Base-by-base conservation (phyloP, 2,113 vertebrate species). In the Phalacrocorax brasilianus region DNA sequence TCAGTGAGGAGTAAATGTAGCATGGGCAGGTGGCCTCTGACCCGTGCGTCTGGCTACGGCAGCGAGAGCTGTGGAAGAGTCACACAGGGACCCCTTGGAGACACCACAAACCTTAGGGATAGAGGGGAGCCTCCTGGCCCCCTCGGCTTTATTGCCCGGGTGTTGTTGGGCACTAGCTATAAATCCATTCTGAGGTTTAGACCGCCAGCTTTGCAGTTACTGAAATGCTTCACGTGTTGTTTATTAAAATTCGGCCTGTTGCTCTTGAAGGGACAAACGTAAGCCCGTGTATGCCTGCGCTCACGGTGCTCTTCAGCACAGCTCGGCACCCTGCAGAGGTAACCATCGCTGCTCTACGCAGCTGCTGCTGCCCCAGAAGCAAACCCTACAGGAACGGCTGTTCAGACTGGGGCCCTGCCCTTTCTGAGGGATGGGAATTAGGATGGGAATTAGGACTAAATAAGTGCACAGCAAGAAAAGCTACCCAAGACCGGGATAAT, bases 201-300 rank as follows among this genome's bases (percentile, higher is more conserved):
- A 12, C 66, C 79, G 8, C 4, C 75, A 52, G 56, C 62, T 83
- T 17, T 35, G 56, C 28, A 33, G 53, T 14, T 21, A 8, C 33
- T 4, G 63, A 21, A 1, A 9, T 16, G 6, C n/a, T 55, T 32
- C 20, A 8, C 35, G 2, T 24, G 0, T 0, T 0, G 3, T 4
- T 30, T 42, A 10, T 42, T 45, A 7, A 38, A 35, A 27, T 22
- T 16, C 59, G 42, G 20, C n/a, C 50, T 6, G 3, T 5, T 75
- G 13, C 27, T 67, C 62, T 40, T 1, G 16, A 26, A 62, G 27
- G 61, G 16, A 42, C 50, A 26, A 67, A 28, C 0, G 4, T 2
- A 21, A 38, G 38, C 1, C 32, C 8, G 0, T 0, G 30, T 8
- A 11, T 2, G 5, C 1, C 3, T 8, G 12, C 19, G 62, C 50